phyloP scores from a whole-genome alignment of 2,797 vertebrate species.

The Pseudochaenichthys georgianus region DNA sequence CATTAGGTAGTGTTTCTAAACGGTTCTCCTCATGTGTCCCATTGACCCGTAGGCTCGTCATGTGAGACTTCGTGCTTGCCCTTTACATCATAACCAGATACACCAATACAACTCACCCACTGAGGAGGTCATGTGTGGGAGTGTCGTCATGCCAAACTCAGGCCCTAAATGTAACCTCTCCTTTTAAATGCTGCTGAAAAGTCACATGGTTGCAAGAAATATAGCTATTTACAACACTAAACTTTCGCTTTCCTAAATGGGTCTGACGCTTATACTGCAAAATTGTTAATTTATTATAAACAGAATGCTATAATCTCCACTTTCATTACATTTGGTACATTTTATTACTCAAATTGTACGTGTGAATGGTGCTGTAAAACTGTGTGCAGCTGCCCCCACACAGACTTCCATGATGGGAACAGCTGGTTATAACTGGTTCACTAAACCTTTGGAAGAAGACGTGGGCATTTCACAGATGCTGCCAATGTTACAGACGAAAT shows the following conservation, averaged over 20 bases:
- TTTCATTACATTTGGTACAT: neutral
- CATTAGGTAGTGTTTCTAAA: neutral
- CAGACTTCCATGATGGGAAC: constrained; percentile 38
- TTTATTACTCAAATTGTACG: neutral
- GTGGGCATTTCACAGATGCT: constrained; percentile 57
- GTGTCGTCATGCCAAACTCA: constrained; percentile 29
- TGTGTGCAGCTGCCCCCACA: constrained; percentile 63
- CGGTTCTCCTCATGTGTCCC: constrained; percentile 11
- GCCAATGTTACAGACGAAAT: constrained; percentile 56
- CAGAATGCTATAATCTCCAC: neutral
- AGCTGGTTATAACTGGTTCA: constrained; percentile 63
- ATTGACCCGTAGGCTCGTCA: constrained; percentile 17
- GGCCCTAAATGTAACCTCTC: constrained; percentile 43
- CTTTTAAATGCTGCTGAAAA: constrained; percentile 40
- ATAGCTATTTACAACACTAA: constrained; percentile 52
- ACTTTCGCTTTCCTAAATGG: neutral
- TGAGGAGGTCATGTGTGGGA: constrained; percentile 24
- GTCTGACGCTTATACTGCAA: neutral
- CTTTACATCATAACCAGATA: constrained; percentile 52
- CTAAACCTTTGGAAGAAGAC: constrained; percentile 50
- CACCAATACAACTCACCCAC: constrained; percentile 32
- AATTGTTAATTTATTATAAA: neutral
- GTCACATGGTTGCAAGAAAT: constrained; percentile 48
- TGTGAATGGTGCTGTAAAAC: constrained; percentile 25
- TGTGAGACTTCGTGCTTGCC: constrained; percentile 30